phyloP scores from a whole-genome alignment of 2,888 invertebrate species.

The Perithous albicinctus region DNA sequence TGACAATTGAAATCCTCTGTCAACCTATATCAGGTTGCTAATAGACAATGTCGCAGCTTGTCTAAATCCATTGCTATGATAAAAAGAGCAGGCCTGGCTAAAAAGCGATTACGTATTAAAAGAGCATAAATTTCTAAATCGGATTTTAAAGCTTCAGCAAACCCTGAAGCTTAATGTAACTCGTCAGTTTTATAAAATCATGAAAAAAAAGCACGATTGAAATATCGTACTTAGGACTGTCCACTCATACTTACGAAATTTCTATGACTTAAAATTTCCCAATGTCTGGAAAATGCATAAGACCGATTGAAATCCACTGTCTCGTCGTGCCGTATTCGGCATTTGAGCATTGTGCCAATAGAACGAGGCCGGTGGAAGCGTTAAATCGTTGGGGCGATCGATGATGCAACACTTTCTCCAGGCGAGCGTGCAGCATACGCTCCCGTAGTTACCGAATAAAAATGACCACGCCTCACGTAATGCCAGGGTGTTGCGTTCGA shows the following conservation, averaged over 20 bases:
- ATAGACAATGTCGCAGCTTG: too few species aligned
- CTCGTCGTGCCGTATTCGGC: not conserved
- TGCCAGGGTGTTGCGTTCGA: conserved; percentile 47
- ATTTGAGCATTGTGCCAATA: conserved; percentile 5
- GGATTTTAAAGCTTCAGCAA: too few species aligned
- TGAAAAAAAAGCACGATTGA: too few species aligned
- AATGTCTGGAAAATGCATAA: not conserved
- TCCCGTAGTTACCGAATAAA: conserved; percentile 61
- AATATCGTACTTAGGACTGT: too few species aligned
- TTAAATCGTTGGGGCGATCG: conserved; percentile 9
- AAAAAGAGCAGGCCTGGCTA: too few species aligned
- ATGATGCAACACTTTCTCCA: conserved; percentile 63
- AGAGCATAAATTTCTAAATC: too few species aligned
- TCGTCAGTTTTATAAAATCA: too few species aligned
- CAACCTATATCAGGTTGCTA: too few species aligned
- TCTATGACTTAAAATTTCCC: not conserved
- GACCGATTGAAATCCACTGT: not conserved
- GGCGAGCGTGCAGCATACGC: conserved; percentile 42
- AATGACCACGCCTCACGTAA: conserved; percentile 67
- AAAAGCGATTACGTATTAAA: too few species aligned
- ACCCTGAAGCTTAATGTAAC: too few species aligned
- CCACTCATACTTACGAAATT: not conserved
- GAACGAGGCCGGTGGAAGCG: conserved; percentile 7
- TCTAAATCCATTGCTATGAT: too few species aligned
- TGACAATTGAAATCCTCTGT: too few species aligned